Base-by-base conservation (phyloP, 2,888 invertebrate species). In the Tetragonisca angustula region DNA sequence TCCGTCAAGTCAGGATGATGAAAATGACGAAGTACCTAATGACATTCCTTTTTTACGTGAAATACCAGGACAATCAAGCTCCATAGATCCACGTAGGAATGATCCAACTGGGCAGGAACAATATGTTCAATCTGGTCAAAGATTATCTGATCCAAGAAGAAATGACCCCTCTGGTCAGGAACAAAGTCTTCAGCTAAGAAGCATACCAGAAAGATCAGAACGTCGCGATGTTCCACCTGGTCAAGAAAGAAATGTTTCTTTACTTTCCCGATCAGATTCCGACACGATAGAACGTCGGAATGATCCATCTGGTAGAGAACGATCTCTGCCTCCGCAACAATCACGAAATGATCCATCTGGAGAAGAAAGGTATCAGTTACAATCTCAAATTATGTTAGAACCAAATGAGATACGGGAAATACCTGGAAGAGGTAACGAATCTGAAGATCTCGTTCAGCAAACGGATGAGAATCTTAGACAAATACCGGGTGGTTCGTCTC, bases 51-150 rank as follows among this genome's bases (percentile, higher is more conserved):
- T 94, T 64, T 69, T 93, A 43, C 91, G 94, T 2, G 94, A 94
- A 84, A 94, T 94, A 4, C 94, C 94, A 0, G 94, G 94, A 0
- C 94, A 94, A 69, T 94, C 94, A 6, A 94, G 94, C 36, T 91
- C 90, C 36, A 87, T 91, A 24, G 94, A 94, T 88, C 91, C 93
- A 0, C 92, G 94, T 0, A 92, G 94, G 64, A 94, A 94, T 61
- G 94, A 93, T 87, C 94, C 94, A 0, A 94, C 94, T 2, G 94
- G 94, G 0, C 94, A 94, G 78, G 94, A 94, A 52, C 93, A 94
- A 24, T 93, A 93, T 32, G 76, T 90, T 21, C 93, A 92, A 49
- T 52, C 87, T 15, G 87, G 86, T 21, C 90, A 92, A 49, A 90
- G 94, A 15, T 78, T 90, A n/a, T 62, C 90, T 0, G 94, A 94